Percentiles rank a stretch among this genome's conserved stretches.
phyloP scores from a whole-genome alignment of 2,797 vertebrate genomes.

The Anguilla obscura region DNA sequence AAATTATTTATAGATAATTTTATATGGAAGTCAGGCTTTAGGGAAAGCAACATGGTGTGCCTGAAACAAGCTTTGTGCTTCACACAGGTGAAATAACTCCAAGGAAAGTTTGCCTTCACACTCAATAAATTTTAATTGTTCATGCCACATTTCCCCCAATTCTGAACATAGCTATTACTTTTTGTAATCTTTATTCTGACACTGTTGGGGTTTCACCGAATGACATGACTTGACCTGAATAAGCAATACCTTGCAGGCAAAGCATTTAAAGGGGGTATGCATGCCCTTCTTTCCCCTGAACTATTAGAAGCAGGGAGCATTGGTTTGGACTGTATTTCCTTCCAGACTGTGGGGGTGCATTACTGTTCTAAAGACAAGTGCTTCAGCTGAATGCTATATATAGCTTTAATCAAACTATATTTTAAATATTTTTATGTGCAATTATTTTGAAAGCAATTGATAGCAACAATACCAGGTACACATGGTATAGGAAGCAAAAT shows the following conservation, averaged over 20 bases:
- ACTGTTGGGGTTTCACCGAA: neutral
- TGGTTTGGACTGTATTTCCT: too few relatives aligned
- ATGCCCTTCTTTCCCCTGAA: too few relatives aligned
- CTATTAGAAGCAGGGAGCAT: too few relatives aligned
- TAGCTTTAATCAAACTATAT: too few relatives aligned
- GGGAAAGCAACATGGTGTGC: neutral
- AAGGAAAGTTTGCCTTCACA: neutral
- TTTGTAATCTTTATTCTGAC: neutral
- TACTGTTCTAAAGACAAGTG: too few relatives aligned
- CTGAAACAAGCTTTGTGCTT: neutral
- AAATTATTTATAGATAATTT: slow-evolving; percentile 11
- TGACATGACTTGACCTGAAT: neutral
- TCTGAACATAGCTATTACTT: neutral
- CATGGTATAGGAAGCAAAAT: neutral
- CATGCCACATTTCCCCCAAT: slow-evolving; percentile 8
- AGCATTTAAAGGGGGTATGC: too few relatives aligned
- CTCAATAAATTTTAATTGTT: neutral
- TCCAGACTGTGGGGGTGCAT: too few relatives aligned
- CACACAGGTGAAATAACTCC: neutral
- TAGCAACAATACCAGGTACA: neutral
- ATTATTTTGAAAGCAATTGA: neutral
- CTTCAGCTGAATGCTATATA: too few relatives aligned
- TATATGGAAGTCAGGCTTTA: neutral
- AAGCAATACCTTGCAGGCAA: too few relatives aligned
- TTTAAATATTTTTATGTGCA: neutral